A percentile compares a stretch with the other conserved stretches of the same genome.
Conservation (phyloP, 2,797 vertebrate species). For the Oophaga sylvatica region DNA sequence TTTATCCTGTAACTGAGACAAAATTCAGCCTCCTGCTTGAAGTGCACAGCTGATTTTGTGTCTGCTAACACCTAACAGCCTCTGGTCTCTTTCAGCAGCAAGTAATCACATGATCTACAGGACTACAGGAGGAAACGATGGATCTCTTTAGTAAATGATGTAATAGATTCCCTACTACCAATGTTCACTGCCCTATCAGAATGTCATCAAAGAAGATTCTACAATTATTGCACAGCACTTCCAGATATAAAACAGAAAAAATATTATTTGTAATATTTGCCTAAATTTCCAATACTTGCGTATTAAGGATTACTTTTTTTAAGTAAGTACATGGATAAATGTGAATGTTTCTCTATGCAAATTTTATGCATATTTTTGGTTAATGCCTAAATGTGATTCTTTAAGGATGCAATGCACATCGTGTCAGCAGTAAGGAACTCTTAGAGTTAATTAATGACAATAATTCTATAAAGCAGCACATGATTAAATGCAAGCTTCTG, state of each 20-base stretch:
- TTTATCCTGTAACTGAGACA: too few species aligned
- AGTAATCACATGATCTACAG: too few species aligned
- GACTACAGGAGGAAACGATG: too few species aligned
- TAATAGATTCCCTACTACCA: background rate
- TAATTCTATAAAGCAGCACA: slow-evolving; percentile 77
- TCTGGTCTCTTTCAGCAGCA: too few species aligned
- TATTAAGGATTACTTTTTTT: background rate
- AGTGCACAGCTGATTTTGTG: too few species aligned
- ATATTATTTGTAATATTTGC: background rate
- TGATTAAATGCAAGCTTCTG: slow-evolving; percentile 84
- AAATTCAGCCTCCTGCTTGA: too few species aligned
- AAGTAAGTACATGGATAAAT: background rate
- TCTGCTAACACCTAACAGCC: too few species aligned
- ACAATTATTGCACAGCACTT: background rate
- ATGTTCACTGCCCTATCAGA: background rate
- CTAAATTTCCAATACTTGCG: background rate
- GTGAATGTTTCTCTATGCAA: background rate
- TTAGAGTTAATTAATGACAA: slow-evolving; percentile 65
- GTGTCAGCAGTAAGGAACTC: background rate
- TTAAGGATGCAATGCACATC: background rate
- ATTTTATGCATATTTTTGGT: background rate
- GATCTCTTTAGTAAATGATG: background rate
- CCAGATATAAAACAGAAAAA: background rate
- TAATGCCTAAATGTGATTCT: background rate
- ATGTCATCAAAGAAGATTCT: background rate